Evolutionary conservation across 2,888 invertebrate species (phyloP), one percentile per base, ranked within the genome.

Genomic region (Macaria notata): DNA sequence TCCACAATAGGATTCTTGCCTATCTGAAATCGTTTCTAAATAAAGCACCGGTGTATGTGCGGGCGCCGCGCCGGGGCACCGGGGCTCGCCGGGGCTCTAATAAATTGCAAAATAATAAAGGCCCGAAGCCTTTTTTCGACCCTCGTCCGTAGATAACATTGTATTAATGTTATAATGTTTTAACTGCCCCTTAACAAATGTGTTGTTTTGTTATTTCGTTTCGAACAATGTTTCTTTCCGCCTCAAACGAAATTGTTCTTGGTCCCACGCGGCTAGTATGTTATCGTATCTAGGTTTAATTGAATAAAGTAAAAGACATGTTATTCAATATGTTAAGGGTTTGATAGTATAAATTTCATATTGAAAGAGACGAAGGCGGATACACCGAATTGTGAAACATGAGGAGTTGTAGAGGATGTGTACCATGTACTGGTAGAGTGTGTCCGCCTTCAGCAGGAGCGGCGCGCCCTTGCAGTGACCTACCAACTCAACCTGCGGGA

Each of bases 1-100:
- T 6, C 47, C 66, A 65, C 66, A 31, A 29, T 30, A 43, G 66
- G 70, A 71, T 75, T 76, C 76, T 82, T 81, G 87, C 86, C 84
- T 86, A 89, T 88, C 88, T 85, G 84, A 89, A 88, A 89, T 81
- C 88, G 88, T 78, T 88, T 83, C 67, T 77, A 88, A 88, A 88
- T 88, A 88, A 89, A 88, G 87, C 86, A 75, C 80, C 19, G 19
- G 19, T 19, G 19, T 19, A 19, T 19, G 19, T 19, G 19, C 19
- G 19, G 19, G 19, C 19, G 19, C 19, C 19, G 19, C 19, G 19
- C 19, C 19, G 19, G 19, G 19, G 78, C 75, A 19, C 41, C 65
- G 44, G 44, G 5, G 9, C 36, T 36, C 50, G 44, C 44, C 50
- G 43, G 50, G 73, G 68, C 81, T 83, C 88, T 88, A 90, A 90